These are phyloP conservation scores for Vireo griseus DNA, from an alignment of 2,797 vertebrate genomes.

Conservation along the genomic window DNA sequence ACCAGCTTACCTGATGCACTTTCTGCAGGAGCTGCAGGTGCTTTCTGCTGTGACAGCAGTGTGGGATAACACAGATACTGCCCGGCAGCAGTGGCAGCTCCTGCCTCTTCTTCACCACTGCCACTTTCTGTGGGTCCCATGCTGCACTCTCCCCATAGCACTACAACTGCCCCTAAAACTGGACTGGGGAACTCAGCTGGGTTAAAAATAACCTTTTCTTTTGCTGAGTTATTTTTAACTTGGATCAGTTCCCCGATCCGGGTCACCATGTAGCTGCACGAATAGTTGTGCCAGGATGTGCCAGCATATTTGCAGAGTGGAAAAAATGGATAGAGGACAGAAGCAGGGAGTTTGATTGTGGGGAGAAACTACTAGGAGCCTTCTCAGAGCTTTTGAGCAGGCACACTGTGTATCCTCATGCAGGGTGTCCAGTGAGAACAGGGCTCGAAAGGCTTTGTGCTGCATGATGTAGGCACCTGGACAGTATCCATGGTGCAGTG, in stretches of 20 bases:
- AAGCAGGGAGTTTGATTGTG: not conserved
- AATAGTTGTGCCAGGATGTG: not conserved
- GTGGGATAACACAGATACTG: not conserved
- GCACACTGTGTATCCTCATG: not conserved
- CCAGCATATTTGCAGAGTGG: not conserved
- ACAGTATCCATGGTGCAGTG: not conserved
- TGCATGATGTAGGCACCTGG: not conserved
- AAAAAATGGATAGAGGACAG: not conserved
- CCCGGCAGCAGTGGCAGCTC: not conserved
- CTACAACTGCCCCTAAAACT: not conserved
- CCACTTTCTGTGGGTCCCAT: not conserved
- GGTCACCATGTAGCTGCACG: not conserved
- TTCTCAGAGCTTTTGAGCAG: not conserved
- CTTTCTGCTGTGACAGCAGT: not conserved
- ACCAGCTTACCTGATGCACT: not conserved
- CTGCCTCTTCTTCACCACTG: not conserved
- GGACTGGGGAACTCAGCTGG: not conserved
- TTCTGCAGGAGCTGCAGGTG: not conserved
- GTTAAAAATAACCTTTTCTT: constrained; percentile 37
- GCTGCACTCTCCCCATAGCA: not conserved
- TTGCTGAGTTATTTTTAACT: not conserved
- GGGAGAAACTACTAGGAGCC: not conserved
- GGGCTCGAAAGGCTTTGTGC: not conserved
- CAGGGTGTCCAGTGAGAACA: not conserved
- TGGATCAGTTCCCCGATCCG: rapidly evolving